phyloP scores from a whole-genome alignment of 2,797 vertebrate species.

The Esox lucius region DNA sequence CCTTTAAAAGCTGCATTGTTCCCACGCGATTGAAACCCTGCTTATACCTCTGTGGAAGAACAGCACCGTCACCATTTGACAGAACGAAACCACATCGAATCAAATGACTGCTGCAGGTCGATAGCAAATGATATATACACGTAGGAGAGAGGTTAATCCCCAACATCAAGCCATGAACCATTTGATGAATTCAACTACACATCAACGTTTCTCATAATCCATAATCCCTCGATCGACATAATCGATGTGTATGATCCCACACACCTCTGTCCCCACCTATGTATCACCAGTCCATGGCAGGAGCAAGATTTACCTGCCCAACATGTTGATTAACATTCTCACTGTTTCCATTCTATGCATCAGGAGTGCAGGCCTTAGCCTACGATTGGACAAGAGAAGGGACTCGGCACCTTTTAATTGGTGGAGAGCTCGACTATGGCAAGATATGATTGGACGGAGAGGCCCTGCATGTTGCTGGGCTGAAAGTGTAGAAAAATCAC shows the following conservation, averaged over 20 bases:
- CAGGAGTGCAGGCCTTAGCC: conserved; percentile 37
- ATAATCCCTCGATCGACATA: no score
- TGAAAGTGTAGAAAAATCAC: neutral
- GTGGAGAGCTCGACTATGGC: conserved; percentile 34
- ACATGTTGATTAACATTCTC: conserved; percentile 23
- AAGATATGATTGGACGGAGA: neutral
- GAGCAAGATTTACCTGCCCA: conserved; percentile 5
- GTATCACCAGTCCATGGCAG: no score
- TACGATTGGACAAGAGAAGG: conserved; percentile 39
- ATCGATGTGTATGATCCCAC: no score
- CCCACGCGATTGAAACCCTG: neutral
- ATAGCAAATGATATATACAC: no score
- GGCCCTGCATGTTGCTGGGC: conserved; percentile 2
- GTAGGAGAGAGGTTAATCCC: no score
- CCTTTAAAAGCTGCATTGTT: neutral
- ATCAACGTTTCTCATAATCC: neutral
- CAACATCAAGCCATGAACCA: no score
- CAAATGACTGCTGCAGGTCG: no score
- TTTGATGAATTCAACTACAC: neutral
- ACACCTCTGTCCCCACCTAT: no score
- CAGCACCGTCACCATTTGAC: neutral
- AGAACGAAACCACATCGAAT: no score
- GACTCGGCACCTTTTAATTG: conserved; percentile 36
- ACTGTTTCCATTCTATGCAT: conserved; percentile 20
- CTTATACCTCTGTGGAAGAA: neutral